Percentiles rank a stretch among this genome's conserved stretches.
Conservation (phyloP, 2,888 invertebrate genomes). For the Diaphora mendica region DNA sequence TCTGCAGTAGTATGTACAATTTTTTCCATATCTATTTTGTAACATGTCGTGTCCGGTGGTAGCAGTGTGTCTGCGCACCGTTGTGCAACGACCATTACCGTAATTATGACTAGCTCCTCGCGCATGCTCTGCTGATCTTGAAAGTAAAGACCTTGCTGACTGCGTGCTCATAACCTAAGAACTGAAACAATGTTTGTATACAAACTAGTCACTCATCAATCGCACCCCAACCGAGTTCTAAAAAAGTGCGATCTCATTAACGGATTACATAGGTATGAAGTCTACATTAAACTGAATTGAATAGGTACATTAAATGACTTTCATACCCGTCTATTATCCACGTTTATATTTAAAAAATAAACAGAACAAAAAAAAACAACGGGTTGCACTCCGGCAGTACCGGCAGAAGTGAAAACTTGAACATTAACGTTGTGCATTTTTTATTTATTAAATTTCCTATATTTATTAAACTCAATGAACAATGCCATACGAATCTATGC, state of each 20-base stretch:
- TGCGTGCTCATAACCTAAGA: slow-evolving; percentile 72
- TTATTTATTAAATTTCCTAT: no score
- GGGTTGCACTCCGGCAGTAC: no score
- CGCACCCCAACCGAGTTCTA: slow-evolving; percentile 23
- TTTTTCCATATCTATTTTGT: slow-evolving; percentile 65
- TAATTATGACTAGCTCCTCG: slow-evolving; percentile 79
- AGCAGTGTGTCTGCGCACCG: slow-evolving; percentile 45
- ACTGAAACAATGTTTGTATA: slow-evolving; percentile 76
- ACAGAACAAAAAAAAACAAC: no score
- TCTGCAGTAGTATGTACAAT: slow-evolving; percentile 50
- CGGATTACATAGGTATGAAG: background rate
- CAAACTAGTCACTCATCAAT: slow-evolving; percentile 59
- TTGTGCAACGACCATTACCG: slow-evolving; percentile 82
- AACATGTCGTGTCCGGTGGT: slow-evolving; percentile 62
- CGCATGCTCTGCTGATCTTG: slow-evolving; percentile 84
- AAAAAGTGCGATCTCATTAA: background rate
- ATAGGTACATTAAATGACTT: no score
- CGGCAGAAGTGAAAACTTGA: no score
- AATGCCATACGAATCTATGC: no score
- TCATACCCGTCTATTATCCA: background rate
- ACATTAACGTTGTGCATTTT: no score
- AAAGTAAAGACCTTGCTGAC: slow-evolving; percentile 83
- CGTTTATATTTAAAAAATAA: background rate
- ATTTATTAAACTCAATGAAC: no score
- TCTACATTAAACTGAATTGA: background rate